phyloP scores from a whole-genome alignment of 1,140 invertebrate genomes.

The Yoshiicerus persimilis region DNA sequence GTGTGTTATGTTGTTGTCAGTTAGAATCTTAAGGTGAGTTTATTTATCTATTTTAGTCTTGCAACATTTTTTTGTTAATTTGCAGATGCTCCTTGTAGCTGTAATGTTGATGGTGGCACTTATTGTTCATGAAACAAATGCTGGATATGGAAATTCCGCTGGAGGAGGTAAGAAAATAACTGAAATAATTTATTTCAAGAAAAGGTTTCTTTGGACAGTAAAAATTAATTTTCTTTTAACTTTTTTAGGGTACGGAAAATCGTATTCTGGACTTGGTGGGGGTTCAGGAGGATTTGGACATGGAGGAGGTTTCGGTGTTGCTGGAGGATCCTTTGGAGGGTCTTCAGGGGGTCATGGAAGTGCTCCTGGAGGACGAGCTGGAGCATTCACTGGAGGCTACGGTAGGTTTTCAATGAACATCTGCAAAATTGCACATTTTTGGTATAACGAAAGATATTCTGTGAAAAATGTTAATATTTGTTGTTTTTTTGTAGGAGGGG shows the following conservation, averaged over 20 bases:
- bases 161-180: not conserved
- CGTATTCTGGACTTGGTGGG: slow-evolving; percentile 11
- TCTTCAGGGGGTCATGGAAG: not conserved
- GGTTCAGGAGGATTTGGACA: slow-evolving; percentile 28
- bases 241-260: not conserved
- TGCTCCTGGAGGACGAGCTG: not conserved
- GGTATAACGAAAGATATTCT: not conserved
- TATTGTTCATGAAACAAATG: not conserved
- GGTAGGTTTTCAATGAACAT: not conserved
- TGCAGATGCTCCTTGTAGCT: not conserved
- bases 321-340: not conserved
- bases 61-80: too few relatives aligned
- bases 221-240: not conserved
- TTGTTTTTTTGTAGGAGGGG: not conserved
- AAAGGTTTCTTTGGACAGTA: too few relatives aligned
- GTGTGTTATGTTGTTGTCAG: too few relatives aligned
- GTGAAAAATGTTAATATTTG: too few relatives aligned
- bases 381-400: not conserved
- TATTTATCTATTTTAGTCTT: too few relatives aligned
- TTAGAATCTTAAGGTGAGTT: too few relatives aligned
- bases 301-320: slow-evolving; percentile 20
- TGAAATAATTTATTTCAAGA: not conserved
- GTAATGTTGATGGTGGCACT: not conserved
- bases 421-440: not conserved
- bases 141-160: slow-evolving; percentile 23